Evolutionary conservation across 2,113 vertebrate species (phyloP).

Genomic region (Gobius niger): DNA sequence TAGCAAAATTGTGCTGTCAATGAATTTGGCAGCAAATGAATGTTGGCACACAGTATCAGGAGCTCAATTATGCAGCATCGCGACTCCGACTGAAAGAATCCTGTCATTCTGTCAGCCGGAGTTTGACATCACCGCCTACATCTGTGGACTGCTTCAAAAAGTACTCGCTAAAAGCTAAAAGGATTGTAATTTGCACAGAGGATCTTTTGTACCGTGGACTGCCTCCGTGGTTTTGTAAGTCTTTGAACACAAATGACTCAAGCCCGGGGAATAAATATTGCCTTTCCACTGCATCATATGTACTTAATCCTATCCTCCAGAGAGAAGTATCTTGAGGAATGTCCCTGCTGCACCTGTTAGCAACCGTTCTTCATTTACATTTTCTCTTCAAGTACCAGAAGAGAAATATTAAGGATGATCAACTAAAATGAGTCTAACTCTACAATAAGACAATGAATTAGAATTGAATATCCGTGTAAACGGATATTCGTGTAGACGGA

Average conservation of each 20-base stretch:
- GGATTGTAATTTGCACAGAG: neutral
- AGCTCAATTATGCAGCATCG: slow-evolving; percentile 28
- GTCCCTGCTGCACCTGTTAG: neutral
- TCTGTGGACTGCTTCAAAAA: slow-evolving; percentile 22
- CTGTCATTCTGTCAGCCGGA: slow-evolving; percentile 32
- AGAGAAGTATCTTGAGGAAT: neutral
- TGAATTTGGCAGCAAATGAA: slow-evolving; percentile 1
- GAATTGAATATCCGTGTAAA: no score
- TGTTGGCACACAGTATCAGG: slow-evolving; percentile 20
- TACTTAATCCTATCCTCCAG: neutral
- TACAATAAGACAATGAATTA: no score
- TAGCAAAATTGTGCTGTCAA: neutral
- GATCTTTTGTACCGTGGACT: neutral
- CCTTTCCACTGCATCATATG: neutral
- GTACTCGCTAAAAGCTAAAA: slow-evolving; percentile 10
- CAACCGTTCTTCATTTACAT: neutral
- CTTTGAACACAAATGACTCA: slow-evolving; percentile 12
- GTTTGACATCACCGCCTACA: slow-evolving; percentile 28
- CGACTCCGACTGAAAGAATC: slow-evolving; percentile 24
- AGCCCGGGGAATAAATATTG: slow-evolving; percentile 7
- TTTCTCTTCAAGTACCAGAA: no score
- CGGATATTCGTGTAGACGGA: no score
- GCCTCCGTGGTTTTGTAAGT: slow-evolving; percentile 12
- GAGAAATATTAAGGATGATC: neutral
- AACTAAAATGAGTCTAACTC: neutral